Evolutionary conservation across 2,113 vertebrate species (phyloP), one percentile per base, ranked within the genome.

Genomic region (Vidua chalybeata): DNA sequence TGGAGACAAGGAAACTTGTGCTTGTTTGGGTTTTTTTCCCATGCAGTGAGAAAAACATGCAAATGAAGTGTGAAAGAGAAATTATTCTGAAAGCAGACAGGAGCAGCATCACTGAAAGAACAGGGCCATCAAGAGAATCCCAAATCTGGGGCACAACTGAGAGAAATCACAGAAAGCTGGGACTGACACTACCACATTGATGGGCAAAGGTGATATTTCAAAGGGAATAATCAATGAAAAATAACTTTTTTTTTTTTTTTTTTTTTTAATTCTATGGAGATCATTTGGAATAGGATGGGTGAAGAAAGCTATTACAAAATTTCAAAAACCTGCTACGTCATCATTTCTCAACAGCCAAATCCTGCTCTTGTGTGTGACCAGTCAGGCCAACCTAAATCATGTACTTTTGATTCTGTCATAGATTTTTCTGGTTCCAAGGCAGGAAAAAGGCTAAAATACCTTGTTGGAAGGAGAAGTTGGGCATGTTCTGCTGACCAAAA

Each of bases 61-160:
- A 95, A 97, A 97, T 93, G 80, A 95, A 91, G n/a, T 84, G 75
- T 91, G 79, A 96, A 97, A 86, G 31, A 96, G 74, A 94, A 89
- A 94, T 96, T 92, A 80, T 93, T 96, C 84, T 89, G 88, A 74
- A 94, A 96, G 95, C 52, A 96, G 87, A 61, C 48, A 94, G 94
- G 82, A 97, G 79, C 19, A 94, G 8, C 63, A 73, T 49, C 58
- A 64, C 54, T 94, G 90, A 87, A 96, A 95, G 61, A 97, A 86
- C 24, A 51, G 63, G 49, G 48, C 69, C 67, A 86, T 71, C 49
- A 75, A 83, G 83, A 80, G 41, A 97, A 94, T 96, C 84, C 89
- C 71, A 94, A 93, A 96, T 93, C 67, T 86, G 89, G 67, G 84
- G 76, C 83, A 94, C 46, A 93, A 21, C 52, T 73, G 63, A 75